Evolutionary conservation across 2,888 invertebrate genomes (phyloP).

Genomic region (Agrochola circellaris): DNA sequence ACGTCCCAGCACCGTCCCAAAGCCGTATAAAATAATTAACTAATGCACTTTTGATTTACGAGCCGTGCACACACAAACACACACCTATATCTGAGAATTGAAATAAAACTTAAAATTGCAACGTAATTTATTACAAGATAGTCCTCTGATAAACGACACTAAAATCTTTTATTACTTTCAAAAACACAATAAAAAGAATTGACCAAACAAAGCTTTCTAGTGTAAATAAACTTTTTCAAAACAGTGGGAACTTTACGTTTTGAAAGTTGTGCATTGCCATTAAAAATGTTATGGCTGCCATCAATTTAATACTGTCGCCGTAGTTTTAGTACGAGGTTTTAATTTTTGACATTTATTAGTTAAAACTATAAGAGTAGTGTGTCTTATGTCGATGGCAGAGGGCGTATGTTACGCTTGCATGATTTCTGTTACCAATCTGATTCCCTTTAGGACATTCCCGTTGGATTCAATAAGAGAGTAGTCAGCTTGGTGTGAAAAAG

Average conservation of each 20-base stretch:
- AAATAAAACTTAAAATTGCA: slow-evolving; percentile 70
- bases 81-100: slow-evolving; percentile 60
- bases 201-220: slow-evolving; percentile 81
- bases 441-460: slow-evolving; percentile 34
- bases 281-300: slow-evolving; percentile 85
- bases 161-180: slow-evolving; percentile 80
- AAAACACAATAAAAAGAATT: slow-evolving; percentile 81
- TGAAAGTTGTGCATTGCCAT: slow-evolving; percentile 79
- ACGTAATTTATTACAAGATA: slow-evolving; percentile 73
- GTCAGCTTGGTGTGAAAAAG: slow-evolving; percentile 1
- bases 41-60: slow-evolving; percentile 61
- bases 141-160: slow-evolving; percentile 73
- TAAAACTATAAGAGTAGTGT: slow-evolving; percentile 43
- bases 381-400: slow-evolving; percentile 33
- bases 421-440: slow-evolving; percentile 25
- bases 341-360: slow-evolving; percentile 84
- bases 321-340: slow-evolving; percentile 81
- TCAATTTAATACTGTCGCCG: slow-evolving; percentile 86
- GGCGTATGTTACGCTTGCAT: slow-evolving; percentile 11
- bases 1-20: slow-evolving; percentile 20
- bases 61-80: slow-evolving; percentile 10
- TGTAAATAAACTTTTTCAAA: slow-evolving; percentile 81
- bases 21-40: slow-evolving; percentile 54
- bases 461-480: slow-evolving; percentile 21
- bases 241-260: slow-evolving; percentile 80